These are phyloP conservation scores for Bufotes viridis DNA, from an alignment of 2,797 vertebrate genomes.

Conservation along the genomic window DNA sequence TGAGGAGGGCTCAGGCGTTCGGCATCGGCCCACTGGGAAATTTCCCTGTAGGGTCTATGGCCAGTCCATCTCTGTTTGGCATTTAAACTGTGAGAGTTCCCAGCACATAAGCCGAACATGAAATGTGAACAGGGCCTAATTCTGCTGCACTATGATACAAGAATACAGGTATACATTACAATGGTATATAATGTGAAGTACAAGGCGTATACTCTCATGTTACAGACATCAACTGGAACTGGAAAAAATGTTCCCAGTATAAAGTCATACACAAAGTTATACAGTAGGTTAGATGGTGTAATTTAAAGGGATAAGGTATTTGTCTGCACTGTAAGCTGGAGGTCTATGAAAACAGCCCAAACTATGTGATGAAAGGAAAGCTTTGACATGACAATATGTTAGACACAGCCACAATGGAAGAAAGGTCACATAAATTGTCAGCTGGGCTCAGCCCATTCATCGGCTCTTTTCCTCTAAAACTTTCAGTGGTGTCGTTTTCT, in stretches of 20 bases:
- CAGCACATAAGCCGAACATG: no score
- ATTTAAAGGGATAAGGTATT: background rate
- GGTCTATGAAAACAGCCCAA: slow-evolving; percentile 11
- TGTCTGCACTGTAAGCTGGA: background rate
- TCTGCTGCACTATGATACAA: background rate
- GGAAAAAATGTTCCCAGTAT: background rate
- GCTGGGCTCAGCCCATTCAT: background rate
- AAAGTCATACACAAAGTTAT: background rate
- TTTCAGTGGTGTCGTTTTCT: background rate
- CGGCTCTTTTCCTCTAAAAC: background rate
- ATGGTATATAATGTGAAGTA: no score
- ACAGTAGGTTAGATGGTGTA: background rate
- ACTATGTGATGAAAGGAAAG: background rate
- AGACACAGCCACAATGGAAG: slow-evolving; percentile 13
- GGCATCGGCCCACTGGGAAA: no score
- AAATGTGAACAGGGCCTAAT: no score
- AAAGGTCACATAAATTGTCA: slow-evolving; percentile 34
- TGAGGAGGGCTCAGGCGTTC: no score
- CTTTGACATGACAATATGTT: background rate
- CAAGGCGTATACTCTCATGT: no score
- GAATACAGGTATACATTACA: no score
- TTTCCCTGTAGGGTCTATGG: no score
- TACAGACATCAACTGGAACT: no score
- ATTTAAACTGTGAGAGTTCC: no score
- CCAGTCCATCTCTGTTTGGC: no score